Percentiles rank a stretch among this genome's conserved stretches.
phyloP scores from a whole-genome alignment of 2,888 invertebrate species.

The Meiosimyza platycephala region DNA sequence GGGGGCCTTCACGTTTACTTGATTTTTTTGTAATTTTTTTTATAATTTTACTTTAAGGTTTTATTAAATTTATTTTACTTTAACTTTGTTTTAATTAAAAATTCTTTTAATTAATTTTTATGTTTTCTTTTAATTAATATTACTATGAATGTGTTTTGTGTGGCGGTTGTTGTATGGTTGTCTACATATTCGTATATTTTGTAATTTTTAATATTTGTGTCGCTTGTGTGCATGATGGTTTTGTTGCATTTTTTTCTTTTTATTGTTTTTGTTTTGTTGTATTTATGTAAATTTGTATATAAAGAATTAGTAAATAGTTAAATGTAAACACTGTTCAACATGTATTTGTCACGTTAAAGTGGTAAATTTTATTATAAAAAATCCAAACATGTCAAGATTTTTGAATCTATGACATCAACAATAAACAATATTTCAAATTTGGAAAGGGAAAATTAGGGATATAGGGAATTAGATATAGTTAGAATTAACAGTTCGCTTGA shows the following conservation, averaged over 20 bases:
- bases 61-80: conserved; percentile 51
- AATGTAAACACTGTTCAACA: conserved; percentile 4
- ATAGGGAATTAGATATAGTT: no score
- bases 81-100: conserved; percentile 42
- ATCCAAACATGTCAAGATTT: no score
- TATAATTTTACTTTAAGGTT: conserved; percentile 38
- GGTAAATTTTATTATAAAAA: no score
- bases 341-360: no score
- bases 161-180: conserved; percentile 21
- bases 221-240: conserved; percentile 21
- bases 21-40: conserved; percentile 38
- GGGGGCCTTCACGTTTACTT: conserved; percentile 37
- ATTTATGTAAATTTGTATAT: conserved; percentile 36
- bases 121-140: conserved; percentile 32
- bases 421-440: no score
- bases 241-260: conserved; percentile 13
- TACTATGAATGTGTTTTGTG: conserved; percentile 29
- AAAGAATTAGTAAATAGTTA: conserved; percentile 33
- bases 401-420: no score
- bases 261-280: conserved; percentile 16
- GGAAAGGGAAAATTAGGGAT: no score
- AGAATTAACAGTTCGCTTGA: no score
- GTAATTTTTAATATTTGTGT: conserved; percentile 24
- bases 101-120: conserved; percentile 35
- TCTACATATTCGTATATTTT: conserved; percentile 13